phyloP scores from a whole-genome alignment of 1,140 invertebrate species.

The Phocides pigmalion region DNA sequence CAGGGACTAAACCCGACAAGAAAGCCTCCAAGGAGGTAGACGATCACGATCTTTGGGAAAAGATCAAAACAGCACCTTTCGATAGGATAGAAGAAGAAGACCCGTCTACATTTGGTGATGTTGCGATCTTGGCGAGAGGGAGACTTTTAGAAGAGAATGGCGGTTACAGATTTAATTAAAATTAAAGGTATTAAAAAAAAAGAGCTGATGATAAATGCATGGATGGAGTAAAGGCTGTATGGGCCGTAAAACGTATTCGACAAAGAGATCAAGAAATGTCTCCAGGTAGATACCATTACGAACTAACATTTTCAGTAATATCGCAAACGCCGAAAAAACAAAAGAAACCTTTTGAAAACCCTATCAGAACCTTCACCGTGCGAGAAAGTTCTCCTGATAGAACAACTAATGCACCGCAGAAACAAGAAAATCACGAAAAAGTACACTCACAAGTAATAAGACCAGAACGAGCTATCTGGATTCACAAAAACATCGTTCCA shows the following conservation, averaged over 20 bases:
- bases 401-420: conserved; percentile 43
- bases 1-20: conserved; percentile 51
- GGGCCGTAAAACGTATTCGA: conserved; percentile 86
- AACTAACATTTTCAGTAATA: conserved; percentile 86
- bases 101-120: conserved; percentile 84
- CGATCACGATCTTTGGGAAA: conserved; percentile 81
- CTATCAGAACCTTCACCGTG: conserved; percentile 79
- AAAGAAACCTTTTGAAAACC: conserved; percentile 68
- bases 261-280: conserved; percentile 83
- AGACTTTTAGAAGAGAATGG: conserved; percentile 80
- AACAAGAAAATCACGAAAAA: conserved; percentile 41
- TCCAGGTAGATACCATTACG: conserved; percentile 83
- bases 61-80: conserved; percentile 83
- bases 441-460: conserved; percentile 40
- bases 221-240: conserved; percentile 83
- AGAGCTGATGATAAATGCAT: conserved; percentile 66
- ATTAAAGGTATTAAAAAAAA: conserved; percentile 79
- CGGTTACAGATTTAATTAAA: conserved; percentile 84
- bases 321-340: conserved; percentile 74
- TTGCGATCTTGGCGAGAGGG: conserved; percentile 85
- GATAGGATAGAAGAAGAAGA: conserved; percentile 70
- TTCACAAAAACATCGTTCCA: conserved; percentile 71
- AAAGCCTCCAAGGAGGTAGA: conserved; percentile 62
- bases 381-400: conserved; percentile 56
- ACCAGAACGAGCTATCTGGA: conserved; percentile 67